These are phyloP conservation scores for Temnothorax ravouxi DNA, from an alignment of 2,888 invertebrate species.

Conservation along the genomic window DNA sequence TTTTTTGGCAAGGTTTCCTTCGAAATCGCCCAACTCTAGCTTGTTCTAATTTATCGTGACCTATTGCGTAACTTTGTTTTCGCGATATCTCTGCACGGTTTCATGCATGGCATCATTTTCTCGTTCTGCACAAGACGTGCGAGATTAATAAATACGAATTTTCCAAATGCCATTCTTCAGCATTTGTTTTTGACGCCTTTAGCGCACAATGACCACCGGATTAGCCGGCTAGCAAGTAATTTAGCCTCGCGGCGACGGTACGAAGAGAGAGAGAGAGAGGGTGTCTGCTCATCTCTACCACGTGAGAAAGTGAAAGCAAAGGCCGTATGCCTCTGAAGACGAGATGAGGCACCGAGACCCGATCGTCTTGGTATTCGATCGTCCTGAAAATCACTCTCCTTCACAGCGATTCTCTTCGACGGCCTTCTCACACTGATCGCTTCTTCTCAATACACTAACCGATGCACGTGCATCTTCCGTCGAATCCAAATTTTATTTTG, in stretches of 20 bases:
- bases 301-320: conserved; percentile 84
- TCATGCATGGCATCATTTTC: conserved; percentile 14
- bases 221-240: conserved; percentile 42
- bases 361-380: conserved; percentile 66
- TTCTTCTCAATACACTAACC: neutral
- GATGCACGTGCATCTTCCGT: neutral
- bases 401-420: conserved; percentile 37
- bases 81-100: neutral
- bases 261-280: conserved; percentile 61
- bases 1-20: neutral
- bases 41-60: conserved; percentile 14
- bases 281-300: conserved; percentile 74
- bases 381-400: conserved; percentile 63
- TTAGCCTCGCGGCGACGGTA: conserved; percentile 35
- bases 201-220: conserved; percentile 44
- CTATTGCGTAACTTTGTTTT: conserved; percentile 30
- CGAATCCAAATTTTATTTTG: neutral
- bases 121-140: neutral
- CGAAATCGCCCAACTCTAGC: neutral
- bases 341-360: conserved; percentile 61
- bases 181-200: conserved; percentile 44
- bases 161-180: conserved; percentile 24
- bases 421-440: conserved; percentile 33
- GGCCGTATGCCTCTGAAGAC: conserved; percentile 63
- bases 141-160: conserved; percentile 10